Conservation (phyloP, 2,113 vertebrate genomes). For the Chitala chitala region DNA sequence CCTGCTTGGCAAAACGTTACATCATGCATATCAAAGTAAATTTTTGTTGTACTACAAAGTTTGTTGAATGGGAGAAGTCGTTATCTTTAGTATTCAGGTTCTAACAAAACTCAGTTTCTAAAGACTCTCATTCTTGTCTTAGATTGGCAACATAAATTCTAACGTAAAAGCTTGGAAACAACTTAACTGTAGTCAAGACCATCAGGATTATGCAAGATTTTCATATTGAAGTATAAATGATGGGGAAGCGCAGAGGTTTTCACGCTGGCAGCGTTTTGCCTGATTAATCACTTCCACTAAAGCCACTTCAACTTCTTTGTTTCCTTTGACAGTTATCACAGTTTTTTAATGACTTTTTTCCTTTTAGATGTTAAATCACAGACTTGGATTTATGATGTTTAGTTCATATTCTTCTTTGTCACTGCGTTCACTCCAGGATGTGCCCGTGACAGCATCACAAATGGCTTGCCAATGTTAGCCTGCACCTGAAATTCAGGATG, state of each 20-base stretch:
- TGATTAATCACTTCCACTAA: constrained; percentile 10
- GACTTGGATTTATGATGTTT: neutral
- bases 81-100: neutral
- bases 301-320: constrained; percentile 19
- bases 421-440: neutral
- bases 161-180: neutral
- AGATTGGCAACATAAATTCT: neutral
- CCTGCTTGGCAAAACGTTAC: no score
- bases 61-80: no score
- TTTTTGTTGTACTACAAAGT: no score
- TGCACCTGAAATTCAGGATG: neutral
- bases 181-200: neutral
- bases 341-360: constrained; percentile 9
- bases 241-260: neutral
- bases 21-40: no score
- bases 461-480: neutral
- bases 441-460: neutral
- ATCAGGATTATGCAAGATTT: neutral
- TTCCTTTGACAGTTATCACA: constrained; percentile 10
- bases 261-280: constrained; percentile 5
- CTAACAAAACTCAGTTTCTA: neutral
- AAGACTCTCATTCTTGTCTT: neutral
- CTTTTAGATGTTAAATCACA: neutral
- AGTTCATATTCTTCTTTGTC: neutral
- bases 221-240: constrained; percentile 1